Conservation (phyloP, 2,797 vertebrate species). For the Echiichthys vipera region DNA sequence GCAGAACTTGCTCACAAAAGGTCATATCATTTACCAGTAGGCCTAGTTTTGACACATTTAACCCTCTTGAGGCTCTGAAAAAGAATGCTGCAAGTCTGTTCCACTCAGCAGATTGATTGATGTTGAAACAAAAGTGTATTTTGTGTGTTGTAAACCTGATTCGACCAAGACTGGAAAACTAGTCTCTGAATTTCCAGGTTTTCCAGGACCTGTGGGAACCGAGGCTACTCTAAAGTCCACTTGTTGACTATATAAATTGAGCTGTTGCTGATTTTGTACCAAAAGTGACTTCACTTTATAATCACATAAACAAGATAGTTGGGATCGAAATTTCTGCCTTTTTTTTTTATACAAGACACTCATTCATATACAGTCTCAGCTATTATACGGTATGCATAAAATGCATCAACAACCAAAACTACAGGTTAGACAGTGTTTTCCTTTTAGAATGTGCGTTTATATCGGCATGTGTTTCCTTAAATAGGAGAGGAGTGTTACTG, state of each 20-base stretch:
- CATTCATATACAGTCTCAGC: conserved; percentile 4
- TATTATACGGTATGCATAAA: neutral
- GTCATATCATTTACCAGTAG: too few species aligned
- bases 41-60: too few species aligned
- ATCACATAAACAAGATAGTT: neutral
- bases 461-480: neutral
- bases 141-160: too few species aligned
- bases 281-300: neutral
- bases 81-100: too few species aligned
- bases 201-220: too few species aligned
- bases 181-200: too few species aligned
- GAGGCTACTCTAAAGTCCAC: conserved; percentile 7
- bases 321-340: neutral
- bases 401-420: neutral
- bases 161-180: too few species aligned
- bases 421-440: neutral
- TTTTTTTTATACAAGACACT: neutral
- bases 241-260: conserved; percentile 11
- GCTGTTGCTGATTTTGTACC: conserved; percentile 10
- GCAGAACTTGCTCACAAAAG: too few species aligned
- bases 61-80: too few species aligned
- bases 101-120: too few species aligned
- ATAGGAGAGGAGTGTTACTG: conserved; percentile 14
- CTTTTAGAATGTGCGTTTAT: neutral
- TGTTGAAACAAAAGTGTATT: too few species aligned